These are phyloP conservation scores for Oreochromis mossambicus DNA, from an alignment of 2,797 vertebrate genomes.

Conservation along the genomic window DNA sequence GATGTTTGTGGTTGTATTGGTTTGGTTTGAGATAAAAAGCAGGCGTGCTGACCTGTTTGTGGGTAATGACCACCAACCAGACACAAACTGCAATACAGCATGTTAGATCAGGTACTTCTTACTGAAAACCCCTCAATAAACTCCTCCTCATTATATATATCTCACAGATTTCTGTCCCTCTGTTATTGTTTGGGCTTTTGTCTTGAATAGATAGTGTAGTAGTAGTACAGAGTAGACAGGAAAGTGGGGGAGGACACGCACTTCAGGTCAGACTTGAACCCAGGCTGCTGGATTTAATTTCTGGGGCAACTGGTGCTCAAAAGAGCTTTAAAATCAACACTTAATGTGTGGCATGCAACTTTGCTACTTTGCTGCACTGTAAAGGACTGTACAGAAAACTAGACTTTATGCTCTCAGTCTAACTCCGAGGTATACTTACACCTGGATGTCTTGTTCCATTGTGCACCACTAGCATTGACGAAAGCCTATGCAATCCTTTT, in stretches of 20 bases:
- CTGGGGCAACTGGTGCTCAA: background rate
- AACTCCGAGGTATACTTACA: background rate
- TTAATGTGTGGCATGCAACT: background rate
- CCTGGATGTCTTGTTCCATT: background rate
- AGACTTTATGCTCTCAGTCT: background rate
- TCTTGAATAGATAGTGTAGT: accelerated
- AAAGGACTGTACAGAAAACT: background rate
- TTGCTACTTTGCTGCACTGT: background rate
- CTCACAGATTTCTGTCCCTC: background rate
- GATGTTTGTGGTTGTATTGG: background rate
- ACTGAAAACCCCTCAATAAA: background rate
- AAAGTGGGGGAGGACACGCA: background rate
- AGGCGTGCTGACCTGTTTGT: background rate
- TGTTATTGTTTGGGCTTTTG: background rate
- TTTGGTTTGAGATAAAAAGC: background rate
- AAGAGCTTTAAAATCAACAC: background rate
- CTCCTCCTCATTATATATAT: background rate
- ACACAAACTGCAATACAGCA: background rate
- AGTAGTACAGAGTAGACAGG: background rate
- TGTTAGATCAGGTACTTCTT: background rate
- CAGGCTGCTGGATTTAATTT: background rate
- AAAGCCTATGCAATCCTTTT: background rate
- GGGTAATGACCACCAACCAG: background rate
- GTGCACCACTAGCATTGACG: background rate
- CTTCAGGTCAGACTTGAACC: background rate